Evolutionary conservation across 2,888 invertebrate genomes (phyloP).

Genomic region (Pandemis corylana): DNA sequence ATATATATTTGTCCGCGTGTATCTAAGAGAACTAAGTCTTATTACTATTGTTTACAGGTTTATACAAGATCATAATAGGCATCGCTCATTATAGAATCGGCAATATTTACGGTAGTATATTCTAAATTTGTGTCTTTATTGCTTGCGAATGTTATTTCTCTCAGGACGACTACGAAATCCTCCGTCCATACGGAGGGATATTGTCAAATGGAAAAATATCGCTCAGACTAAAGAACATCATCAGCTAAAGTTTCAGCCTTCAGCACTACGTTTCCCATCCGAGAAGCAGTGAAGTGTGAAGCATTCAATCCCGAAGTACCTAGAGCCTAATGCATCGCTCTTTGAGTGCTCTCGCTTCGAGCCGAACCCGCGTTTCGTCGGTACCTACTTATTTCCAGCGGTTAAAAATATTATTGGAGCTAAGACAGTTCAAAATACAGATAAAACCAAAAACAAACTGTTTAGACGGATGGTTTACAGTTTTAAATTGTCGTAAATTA

Average conservation of each 20-base stretch:
- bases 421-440: neutral
- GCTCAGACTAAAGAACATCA: conserved; percentile 2
- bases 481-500: no score
- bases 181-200: neutral
- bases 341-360: conserved; percentile 35
- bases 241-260: conserved; percentile 23
- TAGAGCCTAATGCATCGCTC: conserved; percentile 70
- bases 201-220: neutral
- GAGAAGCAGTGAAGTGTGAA: conserved; percentile 33
- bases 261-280: conserved; percentile 26
- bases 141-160: neutral
- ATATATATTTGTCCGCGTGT: no score
- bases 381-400: conserved; percentile 16
- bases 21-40: no score
- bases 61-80: no score
- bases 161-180: neutral
- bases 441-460: no score
- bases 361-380: conserved; percentile 24
- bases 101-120: no score
- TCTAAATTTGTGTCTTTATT: no score
- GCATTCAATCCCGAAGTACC: conserved; percentile 48
- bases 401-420: neutral
- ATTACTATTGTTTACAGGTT: no score
- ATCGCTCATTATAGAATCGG: no score
- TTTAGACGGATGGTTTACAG: no score